A percentile compares a stretch with the other conserved stretches of the same genome.
Conservation (phyloP, 1,140 invertebrate genomes). For the Neuroterus valhalla region DNA sequence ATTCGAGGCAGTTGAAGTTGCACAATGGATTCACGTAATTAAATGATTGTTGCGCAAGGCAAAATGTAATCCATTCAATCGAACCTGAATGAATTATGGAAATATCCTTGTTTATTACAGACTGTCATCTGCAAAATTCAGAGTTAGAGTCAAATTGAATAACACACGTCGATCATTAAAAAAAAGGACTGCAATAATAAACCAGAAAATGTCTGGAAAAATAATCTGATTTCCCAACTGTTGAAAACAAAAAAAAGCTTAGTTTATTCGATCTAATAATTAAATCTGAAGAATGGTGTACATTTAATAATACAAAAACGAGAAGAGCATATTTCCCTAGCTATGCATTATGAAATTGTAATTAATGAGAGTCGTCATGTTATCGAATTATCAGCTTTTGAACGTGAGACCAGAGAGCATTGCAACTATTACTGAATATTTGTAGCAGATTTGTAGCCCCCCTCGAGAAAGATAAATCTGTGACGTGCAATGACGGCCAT, state of each 20-base stretch:
- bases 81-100: background rate
- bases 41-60: conserved; percentile 9
- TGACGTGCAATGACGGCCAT: background rate
- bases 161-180: no score
- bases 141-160: no score
- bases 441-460: background rate
- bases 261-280: no score
- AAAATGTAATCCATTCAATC: background rate
- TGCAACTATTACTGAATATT: background rate
- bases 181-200: no score
- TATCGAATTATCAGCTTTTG: background rate
- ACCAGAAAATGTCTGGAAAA: no score
- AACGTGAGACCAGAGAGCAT: conserved; percentile 11
- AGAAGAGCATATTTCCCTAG: background rate
- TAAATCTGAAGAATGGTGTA: no score
- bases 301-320: background rate
- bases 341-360: background rate
- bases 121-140: background rate
- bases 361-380: background rate
- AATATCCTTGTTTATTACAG: background rate
- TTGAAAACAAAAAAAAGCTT: no score
- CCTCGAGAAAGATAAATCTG: background rate
- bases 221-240: no score
- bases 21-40: background rate
- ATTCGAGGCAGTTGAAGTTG: background rate